Base-by-base conservation (phyloP, 2,888 invertebrate species). In the Calameuta filiformis region DNA sequence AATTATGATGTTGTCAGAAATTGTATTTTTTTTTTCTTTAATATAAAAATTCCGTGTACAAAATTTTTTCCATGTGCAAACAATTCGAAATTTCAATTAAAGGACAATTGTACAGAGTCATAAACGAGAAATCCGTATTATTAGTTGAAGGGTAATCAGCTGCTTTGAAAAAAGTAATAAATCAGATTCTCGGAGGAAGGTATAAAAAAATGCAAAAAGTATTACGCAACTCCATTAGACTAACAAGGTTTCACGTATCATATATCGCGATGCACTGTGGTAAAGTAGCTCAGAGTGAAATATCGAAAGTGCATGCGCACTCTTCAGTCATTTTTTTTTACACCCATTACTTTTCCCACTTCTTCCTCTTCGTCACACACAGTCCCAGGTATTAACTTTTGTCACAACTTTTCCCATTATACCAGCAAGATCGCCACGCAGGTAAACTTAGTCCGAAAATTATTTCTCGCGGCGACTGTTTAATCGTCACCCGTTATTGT, bases 401-500 rank as follows among this genome's bases (percentile, higher is more conserved):
- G 12, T 11, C 30, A 23, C 30, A 71, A 3, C 23, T 11, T 30
- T 71, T 34, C 31, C 30, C 30, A 30, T 0, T 31, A 3, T 30
- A 11, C 30, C 71, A 23, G 1, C 23, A 23, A 56, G 9, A 23
- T 56, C 56, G 0, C 1, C 9, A 9, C 9, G 1, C 40, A 40
- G 9, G 12, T 40, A 56, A 56, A 56, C 9, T 56, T 9, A 12
- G 30, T 23, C 6, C 71, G 30, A 30, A 30, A 23, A 23, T 56
- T 23, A 56, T 56, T 56, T 23, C 2, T 23, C 56, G 83, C 81
- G 81, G 86, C 82, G 85, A 79, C 83, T 83, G 85, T 87, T 86
- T 87, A 88, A 88, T 88, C 87, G 87, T 87, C 86, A 81, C 81
- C 75, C 82, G 83, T 23, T 84, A 87, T 88, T 88, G 86, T 88